Evolutionary conservation across 2,797 vertebrate species (phyloP), one percentile per base, ranked within the genome.

Genomic region (Ataeniobius toweri): DNA sequence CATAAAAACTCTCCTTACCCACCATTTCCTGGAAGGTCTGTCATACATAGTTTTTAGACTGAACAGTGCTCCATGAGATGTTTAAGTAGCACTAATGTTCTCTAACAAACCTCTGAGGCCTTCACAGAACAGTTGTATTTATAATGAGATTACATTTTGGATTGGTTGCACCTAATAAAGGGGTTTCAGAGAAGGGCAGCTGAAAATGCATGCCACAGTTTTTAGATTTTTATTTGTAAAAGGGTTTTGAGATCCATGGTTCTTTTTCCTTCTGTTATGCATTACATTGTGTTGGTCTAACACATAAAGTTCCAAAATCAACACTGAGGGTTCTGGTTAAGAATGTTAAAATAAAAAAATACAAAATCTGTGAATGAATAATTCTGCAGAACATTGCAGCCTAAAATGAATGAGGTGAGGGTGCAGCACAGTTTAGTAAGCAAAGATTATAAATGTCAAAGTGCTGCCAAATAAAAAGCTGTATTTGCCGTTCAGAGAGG

Each of bases 361-460:
- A 7, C 5, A 10, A 53, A 20, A 53, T 53, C 51, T 53, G 51
- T 18, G 18, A 20, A 53, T 53, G 51, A 18, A 53, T 53, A 53
- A 20, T 6, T 53, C 3, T 53, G 51, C 51, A 53, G 18, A 53
- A 53, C 51, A 53, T 16, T 14, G 16, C 18, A 18, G 12, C 39
- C 20, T 68, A 68, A 68, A 41, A 67, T 18, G 63, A 36, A 67
- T 22, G 3, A 56, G 55, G 24, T 56, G 7, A 68, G 9, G 13
- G 8, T 69, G 24, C 41, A 46, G 24, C 67, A 46, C 22, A 44
- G 41, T 69, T 69, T 44, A 69, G 41, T 10, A 44, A 69, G 67
- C 46, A 5, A 22, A 26, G 67, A 41, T 69, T 69, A n/a, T 69
- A 69, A 44, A 68, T n/a, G 41, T 68, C 65, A 44, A 46, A 68